Base-by-base conservation (phyloP, 2,113 vertebrate species). In the Eupsittula cactorum region DNA sequence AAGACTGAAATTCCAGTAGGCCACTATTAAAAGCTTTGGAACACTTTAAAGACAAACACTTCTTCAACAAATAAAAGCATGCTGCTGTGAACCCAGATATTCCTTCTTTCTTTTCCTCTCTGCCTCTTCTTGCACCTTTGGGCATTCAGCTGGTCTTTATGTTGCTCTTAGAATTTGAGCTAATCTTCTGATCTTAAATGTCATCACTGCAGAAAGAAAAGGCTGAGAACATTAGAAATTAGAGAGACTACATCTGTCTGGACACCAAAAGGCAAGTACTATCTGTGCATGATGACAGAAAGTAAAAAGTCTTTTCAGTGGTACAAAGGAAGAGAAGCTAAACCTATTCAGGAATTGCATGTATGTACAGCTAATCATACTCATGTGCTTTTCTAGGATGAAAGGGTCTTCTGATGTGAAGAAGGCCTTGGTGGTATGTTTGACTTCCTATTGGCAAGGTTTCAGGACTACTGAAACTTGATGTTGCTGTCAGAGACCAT, bases 41-140 rank as follows among this genome's bases (percentile, higher is more conserved):
- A 82, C 63, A 21, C 13, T 96, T 95, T 95, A 91, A 97, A 97
- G 63, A 86, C 46, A 90, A 95, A 90, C 52, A 62, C 3, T 65
- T 90, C 6, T 82, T 71, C 52, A 89, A 63, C 79, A 88, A 92
- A 69, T 84, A 41, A 77, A 96, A 93, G 12, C 16, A 47, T 74
- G 6, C 8, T 89, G 42, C 79, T 93, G 65, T 50, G 41, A 96
- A 90, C 4, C 33, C 25, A 84, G 28, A 82, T 41, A 78, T 49
- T 82, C 16, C 3, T 64, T 24, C 16, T 65, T 81, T 59, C 21
- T 69, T 83, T 80, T 75, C 31, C 7, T 12, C 4, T 47, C 19
- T 77, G 6, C 8, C 31, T 83, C 28, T 83, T 28, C n/a, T 78
- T 78, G 25, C 11, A 35, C 64, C 41, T 64, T 74, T 64, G 27